These are phyloP conservation scores for Meriones psammophilus DNA, from an alignment of 2,797 vertebrate species.

Conservation along the genomic window DNA sequence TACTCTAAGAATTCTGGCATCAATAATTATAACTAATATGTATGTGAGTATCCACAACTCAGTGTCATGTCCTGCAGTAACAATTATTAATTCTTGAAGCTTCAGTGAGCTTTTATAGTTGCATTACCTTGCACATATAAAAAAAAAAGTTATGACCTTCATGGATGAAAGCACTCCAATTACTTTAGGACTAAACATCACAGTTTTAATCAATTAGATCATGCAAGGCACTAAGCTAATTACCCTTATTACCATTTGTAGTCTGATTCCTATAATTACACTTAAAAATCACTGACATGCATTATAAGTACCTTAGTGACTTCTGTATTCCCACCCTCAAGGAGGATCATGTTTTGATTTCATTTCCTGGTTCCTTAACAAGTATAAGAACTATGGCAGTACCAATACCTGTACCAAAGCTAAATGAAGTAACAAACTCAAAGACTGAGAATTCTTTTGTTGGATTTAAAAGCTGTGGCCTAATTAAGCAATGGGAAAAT, in stretches of 20 bases:
- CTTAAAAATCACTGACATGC: constrained; percentile 62
- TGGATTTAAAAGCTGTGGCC: constrained; percentile 47
- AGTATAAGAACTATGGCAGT: constrained; percentile 39
- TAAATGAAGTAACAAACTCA: background rate
- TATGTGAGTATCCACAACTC: constrained; percentile 16
- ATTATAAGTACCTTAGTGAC: constrained; percentile 62
- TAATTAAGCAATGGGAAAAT: constrained; percentile 25
- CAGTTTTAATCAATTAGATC: constrained; percentile 74
- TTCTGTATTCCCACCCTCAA: constrained; percentile 63
- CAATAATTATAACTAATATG: background rate
- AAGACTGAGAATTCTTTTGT: constrained; percentile 41
- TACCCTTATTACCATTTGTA: constrained; percentile 65
- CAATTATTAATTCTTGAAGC: constrained; percentile 51
- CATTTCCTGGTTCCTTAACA: constrained; percentile 55
- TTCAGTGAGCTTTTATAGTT: constrained; percentile 53
- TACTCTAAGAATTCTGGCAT: background rate
- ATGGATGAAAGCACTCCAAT: constrained; percentile 62
- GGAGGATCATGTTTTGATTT: constrained; percentile 63
- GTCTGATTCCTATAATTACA: constrained; percentile 71
- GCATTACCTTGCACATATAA: constrained; percentile 56
- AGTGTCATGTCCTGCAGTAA: background rate
- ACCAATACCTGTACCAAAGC: background rate
- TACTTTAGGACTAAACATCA: constrained; percentile 70
- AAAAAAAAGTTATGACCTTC: constrained; percentile 59
- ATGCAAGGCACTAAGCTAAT: constrained; percentile 72